Evolutionary conservation across 2,797 vertebrate species (phyloP), one percentile per base, ranked within the genome.

Genomic region (Poecilia picta): DNA sequence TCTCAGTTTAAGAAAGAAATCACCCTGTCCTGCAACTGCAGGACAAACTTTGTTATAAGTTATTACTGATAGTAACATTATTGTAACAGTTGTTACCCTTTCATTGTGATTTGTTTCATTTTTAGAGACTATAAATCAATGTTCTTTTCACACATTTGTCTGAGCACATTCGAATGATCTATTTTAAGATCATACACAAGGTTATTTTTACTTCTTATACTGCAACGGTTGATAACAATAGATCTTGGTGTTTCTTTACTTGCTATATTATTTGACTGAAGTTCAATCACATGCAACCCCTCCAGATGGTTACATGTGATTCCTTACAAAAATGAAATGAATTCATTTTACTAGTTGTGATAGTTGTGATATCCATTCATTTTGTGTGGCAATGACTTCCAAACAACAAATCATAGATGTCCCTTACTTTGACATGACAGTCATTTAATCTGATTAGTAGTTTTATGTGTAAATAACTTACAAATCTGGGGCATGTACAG

Each of bases 181-280:
- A 59, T 77, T 85, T 4, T 74, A 31, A 71, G 81, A 25, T 86
- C 57, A n/a, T 13, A 72, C 15, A 25, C 1, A 11, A 41, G 39
- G 4, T 68, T 72, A 28, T 25, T n/a, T 55, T 18, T 20, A 28
- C 39, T 18, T 77, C 45, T 73, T 3, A 59, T 66, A n/a, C 49
- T 11, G 0, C 49, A 76, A 75, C 6, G 0, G 12, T 70, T 31
- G 0, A 51, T 72, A 10, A 11, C 25, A 70, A 10, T 25, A 18
- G 75, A 39, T 68, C 10, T 39, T 75, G 80, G 73, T 87, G 76
- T 89, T 85, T 90, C 79, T 81, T 75, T 13, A 39, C 18, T 41
- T 41, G 8, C 20, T 68, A 11, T 53, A 8, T 76, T 16, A 62
- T 64, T 36, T 59, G 33, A 6, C 15, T 75, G 28, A 16, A 64